Conservation (phyloP, 2,113 vertebrate species). For the Barnardius zonarius region DNA sequence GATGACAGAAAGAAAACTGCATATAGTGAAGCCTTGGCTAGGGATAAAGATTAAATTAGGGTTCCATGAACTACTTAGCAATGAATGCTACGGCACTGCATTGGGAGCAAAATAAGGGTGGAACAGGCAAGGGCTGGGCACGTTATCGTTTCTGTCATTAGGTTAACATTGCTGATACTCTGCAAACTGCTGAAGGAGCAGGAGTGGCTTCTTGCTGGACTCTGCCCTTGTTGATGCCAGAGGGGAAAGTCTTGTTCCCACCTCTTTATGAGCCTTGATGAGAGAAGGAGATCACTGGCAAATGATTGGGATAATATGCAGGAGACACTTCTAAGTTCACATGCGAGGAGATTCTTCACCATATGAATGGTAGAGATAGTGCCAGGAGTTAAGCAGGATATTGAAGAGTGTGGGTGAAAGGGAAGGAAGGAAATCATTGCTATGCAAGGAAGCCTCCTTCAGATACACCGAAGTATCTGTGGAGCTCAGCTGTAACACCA, state of each 20-base stretch:
- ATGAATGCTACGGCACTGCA: neutral
- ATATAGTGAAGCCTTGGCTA: neutral
- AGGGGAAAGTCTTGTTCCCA: neutral
- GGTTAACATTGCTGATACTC: constrained; percentile 24
- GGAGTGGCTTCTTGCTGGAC: constrained; percentile 9
- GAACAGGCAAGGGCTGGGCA: constrained; percentile 15
- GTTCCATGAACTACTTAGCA: neutral
- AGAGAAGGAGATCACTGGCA: neutral
- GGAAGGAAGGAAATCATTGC: neutral
- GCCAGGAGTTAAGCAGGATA: neutral
- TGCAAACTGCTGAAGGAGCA: constrained; percentile 16
- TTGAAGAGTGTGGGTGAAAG: neutral
- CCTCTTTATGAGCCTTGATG: neutral
- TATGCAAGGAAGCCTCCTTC: neutral
- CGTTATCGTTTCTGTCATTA: neutral
- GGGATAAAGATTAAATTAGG: neutral
- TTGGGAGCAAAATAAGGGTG: neutral
- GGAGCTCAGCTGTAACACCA: neutral
- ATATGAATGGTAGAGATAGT: neutral
- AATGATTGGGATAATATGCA: neutral
- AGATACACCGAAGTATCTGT: neutral
- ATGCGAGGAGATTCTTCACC: neutral
- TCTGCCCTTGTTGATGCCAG: constrained; percentile 51
- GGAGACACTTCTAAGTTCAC: neutral
- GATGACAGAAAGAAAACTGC: neutral